Percentiles rank a stretch among this genome's conserved stretches.
phyloP scores from a whole-genome alignment of 2,113 vertebrate species.

The Epinephelus fuscoguttatus region DNA sequence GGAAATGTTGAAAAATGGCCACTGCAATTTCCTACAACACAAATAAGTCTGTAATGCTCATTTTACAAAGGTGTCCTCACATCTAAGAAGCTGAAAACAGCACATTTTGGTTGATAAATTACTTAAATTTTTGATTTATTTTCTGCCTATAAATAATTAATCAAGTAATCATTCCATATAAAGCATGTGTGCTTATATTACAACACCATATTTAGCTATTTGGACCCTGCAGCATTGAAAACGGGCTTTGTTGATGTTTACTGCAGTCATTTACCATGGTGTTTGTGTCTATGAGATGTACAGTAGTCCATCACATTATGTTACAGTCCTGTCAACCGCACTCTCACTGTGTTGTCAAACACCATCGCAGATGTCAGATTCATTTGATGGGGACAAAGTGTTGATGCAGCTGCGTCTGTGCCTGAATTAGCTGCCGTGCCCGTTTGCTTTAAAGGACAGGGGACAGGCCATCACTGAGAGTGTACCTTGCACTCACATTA shows the following conservation, averaged over 20 bases:
- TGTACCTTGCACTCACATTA: constrained; percentile 19
- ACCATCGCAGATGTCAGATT: constrained; percentile 44
- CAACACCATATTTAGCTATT: background rate
- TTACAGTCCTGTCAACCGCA: background rate
- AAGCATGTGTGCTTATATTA: background rate
- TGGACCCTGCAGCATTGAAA: background rate
- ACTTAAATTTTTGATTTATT: background rate
- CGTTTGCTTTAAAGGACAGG: constrained; percentile 42
- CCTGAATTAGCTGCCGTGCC: constrained; percentile 54
- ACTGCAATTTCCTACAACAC: background rate
- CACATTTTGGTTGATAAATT: background rate
- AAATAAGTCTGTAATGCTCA: background rate
- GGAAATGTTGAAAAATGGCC: background rate
- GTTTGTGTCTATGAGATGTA: constrained; percentile 10
- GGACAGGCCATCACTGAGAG: constrained; percentile 33
- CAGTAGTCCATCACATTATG: constrained; percentile 21
- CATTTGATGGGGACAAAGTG: constrained; percentile 46
- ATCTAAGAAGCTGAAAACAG: background rate
- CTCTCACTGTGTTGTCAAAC: constrained; percentile 53
- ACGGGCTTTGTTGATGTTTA: background rate
- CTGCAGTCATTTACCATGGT: constrained; percentile 11
- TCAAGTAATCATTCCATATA: background rate
- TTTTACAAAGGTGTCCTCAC: background rate
- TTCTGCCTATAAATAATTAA: background rate
- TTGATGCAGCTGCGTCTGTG: constrained; percentile 46